Percentiles rank a stretch among this genome's conserved stretches.
These are phyloP conservation scores for Cinclus mexicanus DNA, from an alignment of 2,113 vertebrate species.

Conservation along the genomic window DNA sequence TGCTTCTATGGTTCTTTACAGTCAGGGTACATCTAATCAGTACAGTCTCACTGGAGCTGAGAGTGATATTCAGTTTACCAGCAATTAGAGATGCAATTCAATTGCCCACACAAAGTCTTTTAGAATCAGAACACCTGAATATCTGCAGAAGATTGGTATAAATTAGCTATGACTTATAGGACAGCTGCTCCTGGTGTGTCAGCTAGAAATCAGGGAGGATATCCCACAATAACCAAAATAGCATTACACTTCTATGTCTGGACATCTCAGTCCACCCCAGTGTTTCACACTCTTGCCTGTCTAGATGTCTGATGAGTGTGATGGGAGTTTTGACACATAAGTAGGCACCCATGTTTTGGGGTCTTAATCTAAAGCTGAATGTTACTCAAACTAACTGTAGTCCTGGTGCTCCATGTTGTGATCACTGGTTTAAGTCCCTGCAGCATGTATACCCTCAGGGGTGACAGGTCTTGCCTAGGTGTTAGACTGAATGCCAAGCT, in stretches of 20 bases:
- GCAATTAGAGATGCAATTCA: neutral
- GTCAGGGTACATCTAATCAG: neutral
- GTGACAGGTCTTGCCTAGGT: neutral
- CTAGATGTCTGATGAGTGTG: neutral
- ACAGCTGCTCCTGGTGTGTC: neutral
- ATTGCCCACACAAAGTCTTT: neutral
- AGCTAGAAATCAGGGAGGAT: neutral
- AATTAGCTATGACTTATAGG: neutral
- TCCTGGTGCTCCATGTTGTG: neutral
- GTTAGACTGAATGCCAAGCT: neutral
- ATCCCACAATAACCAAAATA: neutral
- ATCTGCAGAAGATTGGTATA: neutral
- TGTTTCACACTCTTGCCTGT: neutral
- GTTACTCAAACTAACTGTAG: neutral
- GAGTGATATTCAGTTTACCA: neutral
- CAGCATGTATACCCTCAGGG: fast-evolving
- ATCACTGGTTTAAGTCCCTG: neutral
- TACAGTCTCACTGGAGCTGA: neutral
- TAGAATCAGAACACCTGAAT: neutral
- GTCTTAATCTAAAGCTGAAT: neutral
- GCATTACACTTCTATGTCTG: neutral
- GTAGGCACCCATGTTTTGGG: neutral
- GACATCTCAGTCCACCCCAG: neutral
- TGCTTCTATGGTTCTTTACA: neutral
- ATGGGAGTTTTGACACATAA: neutral